Evolutionary conservation across 1,140 invertebrate genomes (phyloP), one percentile per base, ranked within the genome.

Genomic region (Mamestra configurata): DNA sequence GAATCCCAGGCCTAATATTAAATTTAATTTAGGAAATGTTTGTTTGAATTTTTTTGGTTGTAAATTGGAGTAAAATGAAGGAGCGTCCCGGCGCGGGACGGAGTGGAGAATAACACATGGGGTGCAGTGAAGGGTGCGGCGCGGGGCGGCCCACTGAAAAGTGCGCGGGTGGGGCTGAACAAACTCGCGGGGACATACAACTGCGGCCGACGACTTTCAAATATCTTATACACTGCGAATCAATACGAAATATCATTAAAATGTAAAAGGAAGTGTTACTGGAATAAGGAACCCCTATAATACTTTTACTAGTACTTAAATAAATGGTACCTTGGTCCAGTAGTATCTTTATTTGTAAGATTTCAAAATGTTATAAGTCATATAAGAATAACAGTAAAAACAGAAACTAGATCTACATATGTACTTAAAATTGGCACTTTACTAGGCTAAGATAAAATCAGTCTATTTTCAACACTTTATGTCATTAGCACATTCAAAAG

Each of bases 21-120:
- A 71, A 88, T 88, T 86, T 83, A 88, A 85, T 89, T 88, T 88
- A 84, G 77, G 83, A 84, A 90, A 91, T 92, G 88, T 94, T 92
- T 93, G 87, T 91, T 92, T 91, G 88, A 94, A 90, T 92, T 92
- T 93, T 93, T 94, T 95, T 90, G 92, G 90, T 93, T 93, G 89
- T 93, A 95, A 95, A 95, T 93, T 94, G 92, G 89, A 93, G 92
- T 94, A 92, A 93, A 93, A 95, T 95, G 92, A 94, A 95, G 92
- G 90, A 94, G 89, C 90, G 92, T 93, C 91, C 93, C 92, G 89
- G 83, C 83, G 90, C 92, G 92, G 92, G 93, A 88, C 92, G 92
- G 90, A 91, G 89, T 86, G 89, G 92, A 92, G 92, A 93, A 93
- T 95, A 95, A 95, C 93, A 95, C 93, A 95, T 95, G 93, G 93